phyloP scores from a whole-genome alignment of 2,113 vertebrate species.

The Barbus barbus region DNA sequence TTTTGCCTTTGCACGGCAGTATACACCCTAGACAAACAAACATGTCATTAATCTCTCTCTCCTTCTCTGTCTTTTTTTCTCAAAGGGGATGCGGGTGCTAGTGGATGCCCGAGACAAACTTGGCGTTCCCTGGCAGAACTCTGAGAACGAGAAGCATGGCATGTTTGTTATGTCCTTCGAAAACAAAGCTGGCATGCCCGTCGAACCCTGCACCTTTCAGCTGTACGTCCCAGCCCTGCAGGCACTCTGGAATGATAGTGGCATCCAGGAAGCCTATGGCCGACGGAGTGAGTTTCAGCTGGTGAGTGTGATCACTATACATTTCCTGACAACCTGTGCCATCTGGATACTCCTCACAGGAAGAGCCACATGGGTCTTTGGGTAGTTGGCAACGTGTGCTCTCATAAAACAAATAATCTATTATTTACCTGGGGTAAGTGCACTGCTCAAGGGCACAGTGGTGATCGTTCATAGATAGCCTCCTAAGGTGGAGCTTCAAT shows the following conservation, averaged over 20 bases:
- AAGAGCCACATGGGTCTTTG: neutral
- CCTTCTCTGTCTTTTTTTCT: slow-evolving; percentile 28
- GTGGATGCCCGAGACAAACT: slow-evolving; percentile 96
- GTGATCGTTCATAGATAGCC: neutral
- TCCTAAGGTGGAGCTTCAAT: neutral
- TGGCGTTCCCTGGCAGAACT: slow-evolving; percentile 90
- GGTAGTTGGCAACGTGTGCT: neutral
- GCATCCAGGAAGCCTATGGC: slow-evolving; percentile 88
- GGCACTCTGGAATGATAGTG: slow-evolving; percentile 85
- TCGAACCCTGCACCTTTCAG: slow-evolving; percentile 93
- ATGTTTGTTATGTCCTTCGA: slow-evolving; percentile 98
- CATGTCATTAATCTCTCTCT: slow-evolving; percentile 4
- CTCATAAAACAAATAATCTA: slow-evolving; percentile 16
- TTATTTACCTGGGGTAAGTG: slow-evolving; percentile 1
- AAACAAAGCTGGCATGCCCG: slow-evolving; percentile 83
- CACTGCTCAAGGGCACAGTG: neutral
- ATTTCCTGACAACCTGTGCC: slow-evolving; percentile 15
- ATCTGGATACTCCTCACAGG: slow-evolving; percentile 3
- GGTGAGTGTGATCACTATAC: slow-evolving; percentile 80
- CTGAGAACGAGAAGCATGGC: slow-evolving; percentile 93
- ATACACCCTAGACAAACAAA: slow-evolving; percentile 18
- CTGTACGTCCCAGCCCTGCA: slow-evolving; percentile 88
- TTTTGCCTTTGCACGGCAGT: no score
- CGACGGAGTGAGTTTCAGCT: slow-evolving; percentile 93
- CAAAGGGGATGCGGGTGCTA: slow-evolving; percentile 89